phyloP scores from a whole-genome alignment of 1,140 invertebrate species.

The Drosophila arawakana region DNA sequence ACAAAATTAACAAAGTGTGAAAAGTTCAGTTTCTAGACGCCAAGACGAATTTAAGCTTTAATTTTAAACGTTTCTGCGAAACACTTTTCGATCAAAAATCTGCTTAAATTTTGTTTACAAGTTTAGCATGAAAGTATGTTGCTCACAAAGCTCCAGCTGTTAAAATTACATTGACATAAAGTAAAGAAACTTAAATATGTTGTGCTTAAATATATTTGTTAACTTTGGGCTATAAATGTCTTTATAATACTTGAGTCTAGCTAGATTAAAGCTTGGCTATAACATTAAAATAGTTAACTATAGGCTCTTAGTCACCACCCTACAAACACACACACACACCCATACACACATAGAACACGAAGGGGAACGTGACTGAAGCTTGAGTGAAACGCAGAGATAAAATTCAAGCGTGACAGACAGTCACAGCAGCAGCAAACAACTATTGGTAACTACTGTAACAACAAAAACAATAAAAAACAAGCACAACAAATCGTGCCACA shows the following conservation, averaged over 20 bases:
- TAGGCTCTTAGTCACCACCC: slow-evolving; percentile 27
- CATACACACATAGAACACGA: slow-evolving; percentile 1
- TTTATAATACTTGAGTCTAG: neutral
- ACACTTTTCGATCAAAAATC: slow-evolving; percentile 6
- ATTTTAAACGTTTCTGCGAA: slow-evolving; percentile 1
- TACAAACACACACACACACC: slow-evolving; percentile 31
- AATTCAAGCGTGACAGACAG: slow-evolving; percentile 58
- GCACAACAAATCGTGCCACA: slow-evolving; percentile 58
- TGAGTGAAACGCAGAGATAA: slow-evolving; percentile 35
- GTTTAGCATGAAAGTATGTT: neutral
- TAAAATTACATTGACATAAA: no score
- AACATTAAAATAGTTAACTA: slow-evolving; percentile 7
- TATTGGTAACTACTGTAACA: slow-evolving; percentile 18
- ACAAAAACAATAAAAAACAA: slow-evolving; percentile 15
- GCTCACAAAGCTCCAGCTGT: no score
- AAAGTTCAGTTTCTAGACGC: slow-evolving; percentile 62
- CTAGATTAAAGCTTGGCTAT: neutral
- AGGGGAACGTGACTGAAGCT: slow-evolving; percentile 62
- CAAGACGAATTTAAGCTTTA: slow-evolving; percentile 7
- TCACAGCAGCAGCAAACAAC: slow-evolving; percentile 27
- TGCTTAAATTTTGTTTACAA: neutral
- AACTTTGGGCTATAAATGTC: neutral
- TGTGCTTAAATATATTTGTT: neutral
- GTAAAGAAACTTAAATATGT: neutral
- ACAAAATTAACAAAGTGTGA: slow-evolving; percentile 74